phyloP scores from a whole-genome alignment of 2,797 vertebrate genomes.

The Artibeus jamaicensis region DNA sequence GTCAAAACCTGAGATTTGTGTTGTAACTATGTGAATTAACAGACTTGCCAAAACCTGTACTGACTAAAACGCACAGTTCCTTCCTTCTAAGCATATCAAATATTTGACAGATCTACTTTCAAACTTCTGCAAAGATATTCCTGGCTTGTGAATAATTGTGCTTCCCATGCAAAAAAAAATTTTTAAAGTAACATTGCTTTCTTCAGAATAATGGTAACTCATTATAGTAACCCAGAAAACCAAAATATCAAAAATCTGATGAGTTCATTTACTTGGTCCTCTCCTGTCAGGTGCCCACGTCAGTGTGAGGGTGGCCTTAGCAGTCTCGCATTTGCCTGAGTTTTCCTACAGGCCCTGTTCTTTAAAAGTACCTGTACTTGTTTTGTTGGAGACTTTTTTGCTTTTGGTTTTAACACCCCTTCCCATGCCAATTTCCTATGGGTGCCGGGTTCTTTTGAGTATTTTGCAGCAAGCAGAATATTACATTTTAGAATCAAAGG shows the following conservation, averaged over 20 bases:
- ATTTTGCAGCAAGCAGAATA: neutral
- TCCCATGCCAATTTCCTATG: neutral
- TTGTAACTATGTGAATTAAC: neutral
- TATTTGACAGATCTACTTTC: neutral
- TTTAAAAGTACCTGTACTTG: neutral
- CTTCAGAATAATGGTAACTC: neutral
- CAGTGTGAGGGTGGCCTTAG: neutral
- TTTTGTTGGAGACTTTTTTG: neutral
- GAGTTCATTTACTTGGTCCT: neutral
- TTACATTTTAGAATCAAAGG: neutral
- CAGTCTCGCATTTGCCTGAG: neutral
- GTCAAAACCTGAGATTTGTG: constrained; percentile 33
- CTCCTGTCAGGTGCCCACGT: neutral
- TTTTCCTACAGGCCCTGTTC: neutral
- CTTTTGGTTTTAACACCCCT: neutral
- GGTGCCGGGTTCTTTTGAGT: neutral
- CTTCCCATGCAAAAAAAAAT: neutral
- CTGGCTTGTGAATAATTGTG: neutral
- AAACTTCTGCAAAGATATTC: constrained; percentile 1
- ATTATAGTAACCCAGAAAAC: neutral
- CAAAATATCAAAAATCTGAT: neutral
- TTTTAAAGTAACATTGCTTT: neutral
- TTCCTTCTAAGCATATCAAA: neutral
- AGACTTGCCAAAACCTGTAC: neutral
- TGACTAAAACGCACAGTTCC: neutral